Conservation (phyloP, 2,113 vertebrate genomes). For the Esox niger region DNA sequence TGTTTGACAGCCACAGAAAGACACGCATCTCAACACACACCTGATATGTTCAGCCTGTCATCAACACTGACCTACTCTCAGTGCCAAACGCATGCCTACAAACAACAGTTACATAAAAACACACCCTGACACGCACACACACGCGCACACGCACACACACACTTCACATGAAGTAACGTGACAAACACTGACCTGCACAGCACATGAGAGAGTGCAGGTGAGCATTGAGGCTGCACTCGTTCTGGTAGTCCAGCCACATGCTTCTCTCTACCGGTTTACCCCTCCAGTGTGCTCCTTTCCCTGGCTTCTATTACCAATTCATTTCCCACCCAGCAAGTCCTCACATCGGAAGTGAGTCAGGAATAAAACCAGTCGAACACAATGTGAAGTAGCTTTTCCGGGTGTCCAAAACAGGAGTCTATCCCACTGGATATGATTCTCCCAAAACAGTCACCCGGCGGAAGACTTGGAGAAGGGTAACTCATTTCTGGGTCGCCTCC, state of each 20-base stretch:
- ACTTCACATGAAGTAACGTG: neutral
- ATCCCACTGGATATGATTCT: no score
- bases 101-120: neutral
- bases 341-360: neutral
- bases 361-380: neutral
- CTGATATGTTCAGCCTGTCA: no score
- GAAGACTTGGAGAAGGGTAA: neutral
- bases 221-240: slow-evolving; percentile 78
- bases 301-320: neutral
- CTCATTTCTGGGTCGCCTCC: slow-evolving; percentile 5
- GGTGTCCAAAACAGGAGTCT: neutral
- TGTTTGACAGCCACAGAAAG: slow-evolving; percentile 51
- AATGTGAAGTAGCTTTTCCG: neutral
- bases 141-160: no score
- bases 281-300: neutral
- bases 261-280: neutral
- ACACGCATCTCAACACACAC: slow-evolving; percentile 28
- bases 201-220: slow-evolving; percentile 92
- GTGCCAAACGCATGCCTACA: neutral
- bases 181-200: slow-evolving; percentile 84
- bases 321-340: neutral
- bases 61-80: neutral
- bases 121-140: neutral
- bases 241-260: slow-evolving; percentile 76
- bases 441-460: neutral